Conservation (phyloP, 2,888 invertebrate genomes). For the Plemyria rubiginata region DNA sequence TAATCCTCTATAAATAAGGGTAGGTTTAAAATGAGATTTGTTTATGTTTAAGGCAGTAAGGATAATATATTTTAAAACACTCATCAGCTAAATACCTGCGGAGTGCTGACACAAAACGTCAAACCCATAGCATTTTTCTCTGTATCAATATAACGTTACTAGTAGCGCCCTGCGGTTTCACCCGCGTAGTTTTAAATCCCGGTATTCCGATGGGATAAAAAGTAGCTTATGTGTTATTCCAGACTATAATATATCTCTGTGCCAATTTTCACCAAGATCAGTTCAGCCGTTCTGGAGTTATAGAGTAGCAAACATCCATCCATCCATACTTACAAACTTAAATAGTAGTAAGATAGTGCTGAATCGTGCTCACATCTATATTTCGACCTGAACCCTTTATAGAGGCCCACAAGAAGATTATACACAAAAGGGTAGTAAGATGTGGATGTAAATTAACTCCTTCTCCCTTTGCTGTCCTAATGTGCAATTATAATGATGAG, state of each 20-base stretch:
- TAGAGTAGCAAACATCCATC: no score
- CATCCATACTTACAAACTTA: no score
- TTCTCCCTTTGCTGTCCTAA: conserved; percentile 37
- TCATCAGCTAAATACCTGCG: conserved; percentile 1
- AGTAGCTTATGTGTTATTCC: no score
- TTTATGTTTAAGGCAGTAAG: conserved; percentile 36
- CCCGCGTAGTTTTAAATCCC: no score
- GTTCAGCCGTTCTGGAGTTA: no score
- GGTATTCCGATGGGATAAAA: no score
- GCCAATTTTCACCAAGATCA: no score
- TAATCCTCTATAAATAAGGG: conserved; percentile 51
- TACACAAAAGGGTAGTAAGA: conserved; percentile 41
- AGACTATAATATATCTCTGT: no score
- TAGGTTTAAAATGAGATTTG: conserved; percentile 47
- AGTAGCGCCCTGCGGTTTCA: no score
- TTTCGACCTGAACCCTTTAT: conserved; percentile 33
- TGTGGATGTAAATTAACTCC: conserved; percentile 40
- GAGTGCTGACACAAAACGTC: no score
- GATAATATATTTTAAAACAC: background rate
- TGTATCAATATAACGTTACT: no score
- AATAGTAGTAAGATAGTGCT: background rate
- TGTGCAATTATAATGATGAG: conserved; percentile 32
- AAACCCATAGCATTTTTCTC: no score
- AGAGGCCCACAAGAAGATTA: conserved; percentile 40
- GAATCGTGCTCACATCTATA: conserved; percentile 2